Percentiles rank a stretch among this genome's conserved stretches.
Conservation (phyloP, 1,140 invertebrate species). For the Diplogasteroides magnus region DNA sequence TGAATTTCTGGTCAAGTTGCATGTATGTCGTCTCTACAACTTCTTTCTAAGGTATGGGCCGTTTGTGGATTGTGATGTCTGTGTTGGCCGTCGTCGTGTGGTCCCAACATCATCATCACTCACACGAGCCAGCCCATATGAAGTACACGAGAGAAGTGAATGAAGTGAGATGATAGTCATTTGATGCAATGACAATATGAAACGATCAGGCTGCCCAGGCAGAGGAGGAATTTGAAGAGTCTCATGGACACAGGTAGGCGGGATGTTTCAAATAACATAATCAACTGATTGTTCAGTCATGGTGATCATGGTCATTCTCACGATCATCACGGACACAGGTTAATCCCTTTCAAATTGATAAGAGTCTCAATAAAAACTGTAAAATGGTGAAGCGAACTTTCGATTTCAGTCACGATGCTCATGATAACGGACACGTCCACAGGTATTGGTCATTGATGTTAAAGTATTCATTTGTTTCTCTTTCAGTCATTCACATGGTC, state of each 20-base stretch:
- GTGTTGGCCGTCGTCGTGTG: too few species aligned
- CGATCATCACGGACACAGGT: slow-evolving; percentile 15
- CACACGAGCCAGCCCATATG: too few species aligned
- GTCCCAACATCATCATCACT: too few species aligned
- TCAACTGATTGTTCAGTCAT: background rate
- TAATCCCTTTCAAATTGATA: background rate
- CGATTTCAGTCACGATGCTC: background rate
- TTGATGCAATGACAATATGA: too few species aligned
- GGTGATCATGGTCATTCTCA: slow-evolving; percentile 16
- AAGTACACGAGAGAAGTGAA: too few species aligned
- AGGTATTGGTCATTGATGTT: background rate
- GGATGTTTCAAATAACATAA: background rate
- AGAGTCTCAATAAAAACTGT: background rate
- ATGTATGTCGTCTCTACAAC: too few species aligned
- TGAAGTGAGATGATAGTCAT: too few species aligned
- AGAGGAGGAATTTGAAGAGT: too few species aligned
- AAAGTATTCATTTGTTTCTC: background rate
- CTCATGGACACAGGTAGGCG: background rate
- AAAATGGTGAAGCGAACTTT: background rate
- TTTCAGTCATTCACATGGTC: background rate
- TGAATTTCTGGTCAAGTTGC: too few species aligned
- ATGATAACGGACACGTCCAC: background rate
- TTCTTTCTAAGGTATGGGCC: too few species aligned
- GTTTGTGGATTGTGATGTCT: too few species aligned
- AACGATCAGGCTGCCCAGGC: too few species aligned